Conservation (phyloP, 2,888 invertebrate species). For the Andrena flavipes region DNA sequence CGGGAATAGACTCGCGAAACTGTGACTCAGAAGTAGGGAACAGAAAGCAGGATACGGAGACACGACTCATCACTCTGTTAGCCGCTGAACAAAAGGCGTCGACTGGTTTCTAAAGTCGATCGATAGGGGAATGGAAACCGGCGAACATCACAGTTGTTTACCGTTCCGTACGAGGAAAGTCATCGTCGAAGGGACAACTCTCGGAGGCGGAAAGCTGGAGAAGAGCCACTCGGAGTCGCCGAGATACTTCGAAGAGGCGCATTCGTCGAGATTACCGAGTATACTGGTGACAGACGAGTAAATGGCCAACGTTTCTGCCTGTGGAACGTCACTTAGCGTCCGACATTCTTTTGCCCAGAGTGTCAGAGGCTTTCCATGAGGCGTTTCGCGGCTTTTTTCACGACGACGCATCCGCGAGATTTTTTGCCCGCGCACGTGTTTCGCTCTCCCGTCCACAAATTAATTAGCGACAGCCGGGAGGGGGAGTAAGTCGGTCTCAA, state of each 20-base stretch:
- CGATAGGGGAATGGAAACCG: background rate
- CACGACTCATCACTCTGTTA: background rate
- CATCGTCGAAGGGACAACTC: background rate
- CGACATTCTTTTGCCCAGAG: background rate
- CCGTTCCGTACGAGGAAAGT: background rate
- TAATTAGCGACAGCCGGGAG: slow-evolving; percentile 69
- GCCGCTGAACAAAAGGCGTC: background rate
- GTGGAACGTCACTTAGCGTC: background rate
- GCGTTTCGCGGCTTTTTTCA: slow-evolving; percentile 38
- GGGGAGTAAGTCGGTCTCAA: slow-evolving; percentile 64
- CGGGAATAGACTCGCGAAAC: background rate
- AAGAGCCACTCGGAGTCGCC: background rate
- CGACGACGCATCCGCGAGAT: background rate
- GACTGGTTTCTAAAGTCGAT: background rate
- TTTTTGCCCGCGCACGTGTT: slow-evolving; percentile 68
- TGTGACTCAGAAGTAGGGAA: background rate
- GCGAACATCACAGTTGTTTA: background rate
- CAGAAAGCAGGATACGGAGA: slow-evolving; percentile 13
- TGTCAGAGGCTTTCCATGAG: background rate
- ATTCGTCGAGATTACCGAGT: background rate
- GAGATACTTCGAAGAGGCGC: background rate
- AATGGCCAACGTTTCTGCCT: background rate
- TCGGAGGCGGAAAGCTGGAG: background rate
- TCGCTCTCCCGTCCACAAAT: slow-evolving; percentile 64
- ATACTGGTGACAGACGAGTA: background rate